Conservation (phyloP, 2,113 vertebrate genomes). For the Sprattus sprattus region DNA sequence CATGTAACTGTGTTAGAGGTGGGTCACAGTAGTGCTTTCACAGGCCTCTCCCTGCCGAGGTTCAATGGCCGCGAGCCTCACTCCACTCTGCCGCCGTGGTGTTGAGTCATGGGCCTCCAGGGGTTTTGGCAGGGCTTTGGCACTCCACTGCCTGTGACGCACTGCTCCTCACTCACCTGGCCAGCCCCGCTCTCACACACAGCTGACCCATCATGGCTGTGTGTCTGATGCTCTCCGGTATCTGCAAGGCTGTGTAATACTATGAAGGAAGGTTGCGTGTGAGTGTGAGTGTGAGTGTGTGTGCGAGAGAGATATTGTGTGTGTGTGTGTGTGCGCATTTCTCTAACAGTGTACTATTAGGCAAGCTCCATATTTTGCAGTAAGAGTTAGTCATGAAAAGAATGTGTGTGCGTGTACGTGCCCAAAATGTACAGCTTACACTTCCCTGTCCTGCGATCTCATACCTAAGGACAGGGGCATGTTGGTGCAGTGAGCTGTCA, state of each 20-base stretch:
- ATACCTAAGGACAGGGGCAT: background rate
- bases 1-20: background rate
- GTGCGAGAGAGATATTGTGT: background rate
- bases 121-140: conserved; percentile 9
- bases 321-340: background rate
- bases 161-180: conserved; percentile 1
- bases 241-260: background rate
- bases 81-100: background rate
- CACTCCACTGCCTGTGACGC: conserved; percentile 31
- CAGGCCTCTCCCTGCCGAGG: conserved; percentile 31
- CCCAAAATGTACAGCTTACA: background rate
- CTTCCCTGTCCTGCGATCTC: background rate
- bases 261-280: background rate
- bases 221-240: background rate
- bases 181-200: background rate
- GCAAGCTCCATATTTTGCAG: too few relatives aligned
- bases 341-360: background rate
- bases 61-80: conserved; percentile 34
- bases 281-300: background rate
- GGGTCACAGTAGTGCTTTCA: conserved; percentile 22
- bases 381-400: background rate
- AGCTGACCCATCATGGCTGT: background rate
- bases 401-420: background rate
- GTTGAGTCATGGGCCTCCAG: background rate
- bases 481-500: background rate